Percentiles rank a stretch among this genome's conserved stretches.
Conservation (phyloP, 2,888 invertebrate genomes). For the Diogma glabrata region DNA sequence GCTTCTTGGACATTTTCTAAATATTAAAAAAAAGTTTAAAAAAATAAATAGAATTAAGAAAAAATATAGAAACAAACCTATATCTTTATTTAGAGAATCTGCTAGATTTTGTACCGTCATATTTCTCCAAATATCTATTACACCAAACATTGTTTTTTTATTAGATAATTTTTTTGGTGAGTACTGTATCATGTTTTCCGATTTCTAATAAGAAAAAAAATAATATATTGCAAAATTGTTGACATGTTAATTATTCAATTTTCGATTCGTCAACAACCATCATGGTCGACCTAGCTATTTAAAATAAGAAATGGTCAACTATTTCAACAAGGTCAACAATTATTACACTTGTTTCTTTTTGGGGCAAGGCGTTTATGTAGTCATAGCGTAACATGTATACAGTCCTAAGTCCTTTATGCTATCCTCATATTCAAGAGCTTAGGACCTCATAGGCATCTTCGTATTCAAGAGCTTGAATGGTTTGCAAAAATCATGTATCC, state of each 20-base stretch:
- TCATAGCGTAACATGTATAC: no score
- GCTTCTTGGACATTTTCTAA: conserved; percentile 57
- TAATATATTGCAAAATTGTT: background rate
- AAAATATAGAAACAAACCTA: conserved; percentile 38
- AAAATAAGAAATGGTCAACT: background rate
- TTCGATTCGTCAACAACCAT: no score
- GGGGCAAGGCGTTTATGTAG: no score
- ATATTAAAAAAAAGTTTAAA: conserved; percentile 20
- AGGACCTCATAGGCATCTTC: no score
- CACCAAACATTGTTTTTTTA: conserved; percentile 22
- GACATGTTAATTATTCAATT: background rate
- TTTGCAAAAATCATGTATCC: no score
- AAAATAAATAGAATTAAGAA: background rate
- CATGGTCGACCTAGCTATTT: no score
- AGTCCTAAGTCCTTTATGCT: no score
- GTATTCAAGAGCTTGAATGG: no score
- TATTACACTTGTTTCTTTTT: no score
- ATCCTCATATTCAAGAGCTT: no score
- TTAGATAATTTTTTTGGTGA: conserved; percentile 31
- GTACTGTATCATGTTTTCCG: conserved; percentile 45
- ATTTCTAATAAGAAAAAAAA: conserved; percentile 35
- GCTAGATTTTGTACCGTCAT: conserved; percentile 73
- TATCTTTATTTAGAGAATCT: conserved; percentile 45
- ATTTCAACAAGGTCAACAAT: no score
- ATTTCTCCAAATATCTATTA: conserved; percentile 63